Conservation (phyloP, 1,140 invertebrate species). For the Triops longicaudatus region DNA sequence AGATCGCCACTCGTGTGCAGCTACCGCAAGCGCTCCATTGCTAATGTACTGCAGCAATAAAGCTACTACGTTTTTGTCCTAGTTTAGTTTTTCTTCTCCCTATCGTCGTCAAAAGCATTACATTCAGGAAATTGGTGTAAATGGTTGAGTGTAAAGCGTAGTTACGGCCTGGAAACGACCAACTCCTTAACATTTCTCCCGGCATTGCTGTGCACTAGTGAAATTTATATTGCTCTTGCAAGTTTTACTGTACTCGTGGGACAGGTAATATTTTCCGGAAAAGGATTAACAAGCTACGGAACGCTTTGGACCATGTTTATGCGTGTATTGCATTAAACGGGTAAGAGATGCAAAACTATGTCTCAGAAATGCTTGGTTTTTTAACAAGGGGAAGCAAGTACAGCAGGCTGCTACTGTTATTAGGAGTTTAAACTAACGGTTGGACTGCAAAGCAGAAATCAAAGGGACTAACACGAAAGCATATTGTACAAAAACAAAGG, state of each 20-base stretch:
- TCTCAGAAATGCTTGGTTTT: neutral
- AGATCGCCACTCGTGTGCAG: neutral
- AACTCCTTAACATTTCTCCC: too few species aligned
- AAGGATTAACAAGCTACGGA: neutral
- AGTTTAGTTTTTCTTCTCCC: too few species aligned
- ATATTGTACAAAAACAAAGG: neutral
- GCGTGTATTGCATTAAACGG: neutral
- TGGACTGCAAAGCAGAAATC: too few species aligned
- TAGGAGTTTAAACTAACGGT: too few species aligned
- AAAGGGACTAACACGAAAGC: too few species aligned
- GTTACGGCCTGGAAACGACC: too few species aligned
- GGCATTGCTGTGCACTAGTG: neutral
- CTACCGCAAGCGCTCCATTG: neutral
- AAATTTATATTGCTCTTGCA: neutral
- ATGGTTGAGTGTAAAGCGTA: neutral
- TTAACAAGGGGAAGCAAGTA: too few species aligned
- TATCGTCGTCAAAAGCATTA: too few species aligned
- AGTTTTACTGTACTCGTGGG: too few species aligned
- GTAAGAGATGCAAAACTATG: neutral
- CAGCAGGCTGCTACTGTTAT: too few species aligned
- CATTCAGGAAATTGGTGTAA: neutral
- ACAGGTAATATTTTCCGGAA: too few species aligned
- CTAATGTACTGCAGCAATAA: neutral
- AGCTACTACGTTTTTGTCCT: neutral
- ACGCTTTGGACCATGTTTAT: neutral